phyloP scores from a whole-genome alignment of 2,113 vertebrate species.

The Heterochromis multidens region DNA sequence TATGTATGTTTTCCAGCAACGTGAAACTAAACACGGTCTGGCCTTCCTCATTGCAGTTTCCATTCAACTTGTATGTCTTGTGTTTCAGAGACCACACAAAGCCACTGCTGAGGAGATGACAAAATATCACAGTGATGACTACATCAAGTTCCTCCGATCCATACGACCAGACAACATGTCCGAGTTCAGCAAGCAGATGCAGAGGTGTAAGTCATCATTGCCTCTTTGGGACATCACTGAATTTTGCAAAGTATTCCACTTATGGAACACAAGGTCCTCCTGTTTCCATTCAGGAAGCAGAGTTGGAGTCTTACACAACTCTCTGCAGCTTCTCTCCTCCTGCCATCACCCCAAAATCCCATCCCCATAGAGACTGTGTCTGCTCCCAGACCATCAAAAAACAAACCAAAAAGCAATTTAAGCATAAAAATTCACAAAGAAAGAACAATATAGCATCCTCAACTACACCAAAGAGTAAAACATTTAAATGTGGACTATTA shows the following conservation, averaged over 20 bases:
- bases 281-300: background rate
- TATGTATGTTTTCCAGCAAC: conserved; percentile 79
- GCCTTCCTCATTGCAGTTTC: background rate
- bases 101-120: conserved; percentile 97
- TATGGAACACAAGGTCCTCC: background rate
- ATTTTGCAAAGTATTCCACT: background rate
- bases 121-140: conserved; percentile 97
- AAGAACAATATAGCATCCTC: no score
- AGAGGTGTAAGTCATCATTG: conserved; percentile 83
- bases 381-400: no score
- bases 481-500: no score
- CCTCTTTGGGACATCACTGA: background rate
- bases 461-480: no score
- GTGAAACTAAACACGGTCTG: background rate
- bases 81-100: conserved; percentile 89
- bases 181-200: conserved; percentile 98
- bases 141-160: conserved; percentile 93
- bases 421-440: no score
- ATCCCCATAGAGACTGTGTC: no score
- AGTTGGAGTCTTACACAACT: no score
- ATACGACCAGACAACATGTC: conserved; percentile 98
- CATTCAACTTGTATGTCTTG: background rate
- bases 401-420: no score
- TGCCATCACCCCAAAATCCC: no score
- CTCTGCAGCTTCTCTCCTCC: no score